These are phyloP conservation scores for Calyptomena viridis DNA, from an alignment of 2,113 vertebrate genomes.

Conservation along the genomic window DNA sequence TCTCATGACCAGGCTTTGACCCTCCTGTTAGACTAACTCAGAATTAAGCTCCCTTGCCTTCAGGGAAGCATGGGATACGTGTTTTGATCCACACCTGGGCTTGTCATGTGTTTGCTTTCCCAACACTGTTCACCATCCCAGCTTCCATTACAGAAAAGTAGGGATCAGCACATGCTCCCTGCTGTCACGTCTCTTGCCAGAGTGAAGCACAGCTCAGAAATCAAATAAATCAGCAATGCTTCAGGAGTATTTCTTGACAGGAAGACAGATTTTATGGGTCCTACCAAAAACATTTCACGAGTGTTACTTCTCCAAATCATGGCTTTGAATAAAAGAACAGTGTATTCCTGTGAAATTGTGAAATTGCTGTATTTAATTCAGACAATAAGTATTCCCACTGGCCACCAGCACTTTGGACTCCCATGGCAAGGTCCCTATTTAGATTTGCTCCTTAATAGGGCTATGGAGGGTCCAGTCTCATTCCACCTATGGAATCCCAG, in stretches of 20 bases:
- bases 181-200: not conserved
- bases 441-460: not conserved
- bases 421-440: rapidly evolving
- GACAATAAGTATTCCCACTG: not conserved
- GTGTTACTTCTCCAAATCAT: not conserved
- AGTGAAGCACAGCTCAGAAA: not conserved
- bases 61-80: not conserved
- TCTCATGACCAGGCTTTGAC: not conserved
- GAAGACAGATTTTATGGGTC: no score
- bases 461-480: not conserved
- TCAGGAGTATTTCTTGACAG: not conserved
- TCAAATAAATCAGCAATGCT: not conserved
- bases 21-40: not conserved
- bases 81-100: not conserved
- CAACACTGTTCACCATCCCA: rapidly evolving
- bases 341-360: not conserved
- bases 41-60: not conserved
- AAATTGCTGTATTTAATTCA: not conserved
- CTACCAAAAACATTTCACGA: not conserved
- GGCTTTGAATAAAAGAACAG: not conserved
- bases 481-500: not conserved
- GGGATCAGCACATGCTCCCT: not conserved
- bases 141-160: not conserved
- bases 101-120: not conserved
- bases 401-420: not conserved